Percentiles rank a stretch among this genome's conserved stretches.
These are phyloP conservation scores for Idaea aversata DNA, from an alignment of 2,888 invertebrate species.

Conservation along the genomic window DNA sequence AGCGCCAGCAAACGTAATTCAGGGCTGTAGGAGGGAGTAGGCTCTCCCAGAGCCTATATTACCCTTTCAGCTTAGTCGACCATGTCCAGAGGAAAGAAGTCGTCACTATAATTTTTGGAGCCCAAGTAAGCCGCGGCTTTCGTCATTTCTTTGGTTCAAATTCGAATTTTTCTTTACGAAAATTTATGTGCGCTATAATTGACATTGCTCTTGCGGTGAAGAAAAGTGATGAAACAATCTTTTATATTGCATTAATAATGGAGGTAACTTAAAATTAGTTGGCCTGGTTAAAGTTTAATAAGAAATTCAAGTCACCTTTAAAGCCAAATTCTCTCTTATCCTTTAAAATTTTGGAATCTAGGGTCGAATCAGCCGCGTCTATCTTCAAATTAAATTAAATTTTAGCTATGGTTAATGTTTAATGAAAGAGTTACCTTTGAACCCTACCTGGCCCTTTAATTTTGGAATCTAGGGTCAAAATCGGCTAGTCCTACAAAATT, in stretches of 20 bases:
- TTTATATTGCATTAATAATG: background rate
- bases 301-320: background rate
- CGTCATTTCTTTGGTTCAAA: no score
- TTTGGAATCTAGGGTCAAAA: background rate
- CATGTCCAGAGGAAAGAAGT: no score
- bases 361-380: background rate
- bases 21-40: no score
- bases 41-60: no score
- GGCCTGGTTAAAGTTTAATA: background rate
- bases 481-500: background rate
- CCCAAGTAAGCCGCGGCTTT: no score
- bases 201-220: no score
- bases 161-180: no score
- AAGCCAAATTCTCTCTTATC: background rate
- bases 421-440: background rate
- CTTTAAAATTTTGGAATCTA: background rate
- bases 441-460: background rate
- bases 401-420: background rate
- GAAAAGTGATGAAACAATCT: background rate
- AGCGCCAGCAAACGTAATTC: no score
- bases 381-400: constrained; percentile 1
- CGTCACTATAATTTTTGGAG: no score
- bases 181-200: no score
- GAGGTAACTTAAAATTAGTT: background rate
- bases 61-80: no score